phyloP scores from a whole-genome alignment of 2,113 vertebrate species.

The Crotophaga sulcirostris region DNA sequence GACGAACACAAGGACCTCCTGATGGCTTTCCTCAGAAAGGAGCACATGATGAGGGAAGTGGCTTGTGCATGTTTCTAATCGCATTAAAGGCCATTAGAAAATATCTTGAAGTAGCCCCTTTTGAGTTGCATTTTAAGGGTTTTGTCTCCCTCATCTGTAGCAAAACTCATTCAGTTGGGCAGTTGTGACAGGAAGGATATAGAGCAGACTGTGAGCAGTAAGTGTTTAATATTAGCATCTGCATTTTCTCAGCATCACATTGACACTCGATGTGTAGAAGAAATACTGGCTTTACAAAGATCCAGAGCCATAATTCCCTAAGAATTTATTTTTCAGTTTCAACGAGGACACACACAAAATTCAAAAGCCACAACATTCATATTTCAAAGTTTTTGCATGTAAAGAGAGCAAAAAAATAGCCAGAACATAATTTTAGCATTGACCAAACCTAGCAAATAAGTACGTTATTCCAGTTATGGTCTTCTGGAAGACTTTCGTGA shows the following conservation, averaged over 20 bases:
- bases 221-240: background rate
- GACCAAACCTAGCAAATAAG: background rate
- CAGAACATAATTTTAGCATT: background rate
- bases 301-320: background rate
- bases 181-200: background rate
- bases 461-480: background rate
- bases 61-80: background rate
- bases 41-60: background rate
- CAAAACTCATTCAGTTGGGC: background rate
- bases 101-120: background rate
- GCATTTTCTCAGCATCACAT: conserved; percentile 7
- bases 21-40: background rate
- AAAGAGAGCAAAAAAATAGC: background rate
- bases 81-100: background rate
- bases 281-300: background rate
- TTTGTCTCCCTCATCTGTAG: background rate
- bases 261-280: background rate
- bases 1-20: background rate
- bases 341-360: background rate
- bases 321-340: background rate
- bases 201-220: background rate
- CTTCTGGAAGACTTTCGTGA: background rate
- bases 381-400: background rate
- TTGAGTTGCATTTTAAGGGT: background rate
- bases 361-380: background rate